A percentile compares a stretch with the other conserved stretches of the same genome.
Conservation (phyloP, 2,113 vertebrate species). For the Channa maculata region DNA sequence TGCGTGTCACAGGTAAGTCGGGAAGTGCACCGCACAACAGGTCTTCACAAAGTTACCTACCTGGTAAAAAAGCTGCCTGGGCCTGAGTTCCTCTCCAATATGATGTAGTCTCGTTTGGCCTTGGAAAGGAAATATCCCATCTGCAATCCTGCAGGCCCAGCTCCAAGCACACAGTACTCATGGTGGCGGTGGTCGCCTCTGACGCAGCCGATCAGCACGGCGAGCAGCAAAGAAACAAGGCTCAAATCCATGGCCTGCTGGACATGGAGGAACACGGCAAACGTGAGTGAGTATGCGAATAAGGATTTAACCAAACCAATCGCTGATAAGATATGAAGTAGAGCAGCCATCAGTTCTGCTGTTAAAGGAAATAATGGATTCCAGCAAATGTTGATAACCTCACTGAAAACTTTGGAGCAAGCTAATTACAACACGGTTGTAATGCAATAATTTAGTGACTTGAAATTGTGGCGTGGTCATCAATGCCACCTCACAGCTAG, state of each 20-base stretch:
- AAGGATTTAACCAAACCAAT: no score
- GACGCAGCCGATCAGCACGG: slow-evolving; percentile 59
- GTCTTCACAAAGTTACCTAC: slow-evolving; percentile 68
- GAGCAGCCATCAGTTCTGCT: no score
- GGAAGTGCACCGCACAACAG: no score
- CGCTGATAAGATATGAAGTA: no score
- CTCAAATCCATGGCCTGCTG: slow-evolving; percentile 75
- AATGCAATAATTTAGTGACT: no score
- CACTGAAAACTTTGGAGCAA: no score
- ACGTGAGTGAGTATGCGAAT: no score
- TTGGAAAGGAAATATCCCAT: slow-evolving; percentile 90
- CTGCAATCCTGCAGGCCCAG: slow-evolving; percentile 92
- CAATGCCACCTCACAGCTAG: no score
- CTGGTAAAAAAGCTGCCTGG: slow-evolving; percentile 92
- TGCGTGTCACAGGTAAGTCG: background rate
- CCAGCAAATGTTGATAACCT: no score
- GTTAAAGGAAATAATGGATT: no score
- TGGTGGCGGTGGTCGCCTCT: slow-evolving; percentile 61
- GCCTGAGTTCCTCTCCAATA: slow-evolving; percentile 87
- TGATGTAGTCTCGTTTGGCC: slow-evolving; percentile 87
- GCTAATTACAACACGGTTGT: no score
- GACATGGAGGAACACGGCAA: background rate
- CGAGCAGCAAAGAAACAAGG: slow-evolving; percentile 47
- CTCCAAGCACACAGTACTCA: slow-evolving; percentile 94
- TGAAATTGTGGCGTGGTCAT: no score